Base-by-base conservation (phyloP, 92 coral and sea anemone genomes). In the Epizoanthus ramosus region DNA sequence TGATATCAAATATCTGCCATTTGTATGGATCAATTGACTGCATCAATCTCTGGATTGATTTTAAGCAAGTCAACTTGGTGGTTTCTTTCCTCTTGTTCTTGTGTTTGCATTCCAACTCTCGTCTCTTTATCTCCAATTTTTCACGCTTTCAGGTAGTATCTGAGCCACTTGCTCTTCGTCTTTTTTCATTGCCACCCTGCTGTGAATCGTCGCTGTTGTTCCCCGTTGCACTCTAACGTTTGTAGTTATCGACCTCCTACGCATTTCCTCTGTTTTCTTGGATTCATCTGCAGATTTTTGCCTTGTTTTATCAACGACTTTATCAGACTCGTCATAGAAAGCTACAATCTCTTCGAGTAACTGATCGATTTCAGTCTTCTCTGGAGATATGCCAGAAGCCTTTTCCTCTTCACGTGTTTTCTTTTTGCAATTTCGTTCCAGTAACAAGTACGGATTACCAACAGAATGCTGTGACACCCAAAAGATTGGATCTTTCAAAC, bases 311-410 rank as follows among this genome's bases (percentile, higher is more conserved):
- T 64, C 69, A 33, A 64, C 31, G 33, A 67, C 72, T 67, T 67
- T 67, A 41, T 66, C 71, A 6, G 71, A 66, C 16, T 66, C 73
- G 18, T 68, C 73, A 68, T 33, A 68, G 47, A 68, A 5, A 31
- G 35, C 73, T 8, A 68, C 73, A 25, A 68, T 37, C 12, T 68
- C 53, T 68, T 68, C 47, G 6, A 68, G 73, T 25, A 35, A 47
- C 73, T 68, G 47, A 47, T 68, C 73, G 21, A 68, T 43, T 68
- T 68, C 73, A 68, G 47, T 68, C n/a, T 68, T 52, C 73, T 68
- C 73, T 5, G 73, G 73, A 13, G 73, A 68, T 31, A 68, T 68
- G 24, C 73, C 73, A 35, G 73, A 68, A 31, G 73, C 52, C 73
- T n/a, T n/a, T n/a, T n/a, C n/a, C 73, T 68, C 73, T 47, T 68